Evolutionary conservation across 1,140 invertebrate genomes (phyloP), one percentile per base, ranked within the genome.

Genomic region (Drosophila carrolli): DNA sequence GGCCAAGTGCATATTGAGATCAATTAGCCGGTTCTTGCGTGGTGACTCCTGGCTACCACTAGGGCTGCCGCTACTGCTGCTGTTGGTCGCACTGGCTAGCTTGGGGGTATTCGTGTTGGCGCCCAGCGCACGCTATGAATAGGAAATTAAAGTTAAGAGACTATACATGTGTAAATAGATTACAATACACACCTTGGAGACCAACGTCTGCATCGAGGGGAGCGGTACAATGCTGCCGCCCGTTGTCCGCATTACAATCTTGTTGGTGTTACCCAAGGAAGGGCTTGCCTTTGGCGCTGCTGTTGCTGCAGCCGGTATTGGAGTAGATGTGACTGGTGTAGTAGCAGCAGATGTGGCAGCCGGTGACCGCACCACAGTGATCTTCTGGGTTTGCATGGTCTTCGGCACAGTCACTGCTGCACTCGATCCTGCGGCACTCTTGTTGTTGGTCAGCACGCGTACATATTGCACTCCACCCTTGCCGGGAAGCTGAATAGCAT

Each of bases 401-500:
- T 43, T 51, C 0, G 70, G 35, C 14, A 16, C 50, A 7, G 48
- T 2, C 0, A 4, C 66, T 27, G 32, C 10, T 40, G 37, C 13
- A 55, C 48, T 55, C 9, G 53, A 10, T 23, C n/a, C 35, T 5
- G 32, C 27, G 19, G 50, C 43, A 9, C 55, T 47, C 7, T 53
- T 75, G 29, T 54, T 78, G 29, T 62, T 80, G 11, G 76, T 55
- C 32, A 92, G 41, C 0, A 92, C 85, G 8, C 91, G 83, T 6
- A 92, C 79, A 78, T 91, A 92, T 63, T 92, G 88, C 7, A 92
- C 54, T 23, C 89, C 85, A n/a, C 54, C 60, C 46, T 91, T 92
- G 29, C 91, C 89, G 0, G 77, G 29, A 9, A 91, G 35, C 54
- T 91, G 91, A 35, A 92, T 75, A 0, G 91, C 59, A 51, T 90